phyloP scores from a whole-genome alignment of 2,113 vertebrate genomes.

The Ammodytes dubius region DNA sequence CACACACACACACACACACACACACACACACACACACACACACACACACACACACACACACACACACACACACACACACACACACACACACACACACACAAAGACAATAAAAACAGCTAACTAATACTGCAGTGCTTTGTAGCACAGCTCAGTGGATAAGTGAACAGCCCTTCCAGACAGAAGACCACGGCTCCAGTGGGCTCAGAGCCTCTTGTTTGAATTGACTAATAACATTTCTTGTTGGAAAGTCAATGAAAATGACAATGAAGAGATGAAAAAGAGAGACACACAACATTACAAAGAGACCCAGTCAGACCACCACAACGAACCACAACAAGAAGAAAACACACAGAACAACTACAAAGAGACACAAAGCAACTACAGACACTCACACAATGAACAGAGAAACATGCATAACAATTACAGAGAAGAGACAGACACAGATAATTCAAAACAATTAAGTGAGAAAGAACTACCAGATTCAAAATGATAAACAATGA shows the following conservation, averaged over 20 bases:
- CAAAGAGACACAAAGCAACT: not conserved
- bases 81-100: not conserved
- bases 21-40: constrained; percentile 2
- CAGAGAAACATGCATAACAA: not conserved
- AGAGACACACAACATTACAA: not conserved
- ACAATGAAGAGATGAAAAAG: not conserved
- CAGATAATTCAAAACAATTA: not conserved
- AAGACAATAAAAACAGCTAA: not conserved
- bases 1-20: not conserved
- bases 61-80: not conserved
- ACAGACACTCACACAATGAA: not conserved
- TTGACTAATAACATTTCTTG: not conserved
- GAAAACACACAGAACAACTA: not conserved
- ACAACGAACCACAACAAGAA: not conserved
- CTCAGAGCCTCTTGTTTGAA: not conserved
- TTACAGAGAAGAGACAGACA: not conserved
- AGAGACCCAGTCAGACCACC: not conserved
- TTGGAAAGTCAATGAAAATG: not conserved
- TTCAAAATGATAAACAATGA: no score
- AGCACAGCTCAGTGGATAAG: constrained; percentile 11
- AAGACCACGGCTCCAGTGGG: not conserved
- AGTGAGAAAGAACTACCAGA: not conserved
- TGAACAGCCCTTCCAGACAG: not conserved
- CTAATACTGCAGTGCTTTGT: constrained; percentile 4
- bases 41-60: not conserved